phyloP scores from a whole-genome alignment of 1,140 invertebrate species.

The Ceratosolen solmsi region DNA sequence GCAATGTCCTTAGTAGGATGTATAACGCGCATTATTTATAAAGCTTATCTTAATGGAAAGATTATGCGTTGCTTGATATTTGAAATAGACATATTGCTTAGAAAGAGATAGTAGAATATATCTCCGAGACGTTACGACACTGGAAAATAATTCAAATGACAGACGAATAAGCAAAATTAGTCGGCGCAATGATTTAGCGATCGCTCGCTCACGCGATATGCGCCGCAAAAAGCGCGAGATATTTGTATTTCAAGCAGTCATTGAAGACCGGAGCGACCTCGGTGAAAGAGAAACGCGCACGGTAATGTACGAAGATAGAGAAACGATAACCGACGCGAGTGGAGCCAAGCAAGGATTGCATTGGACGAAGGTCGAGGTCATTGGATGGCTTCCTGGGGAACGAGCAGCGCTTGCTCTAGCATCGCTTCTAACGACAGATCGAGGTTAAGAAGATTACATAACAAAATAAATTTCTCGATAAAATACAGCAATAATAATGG shows the following conservation, averaged over 20 bases:
- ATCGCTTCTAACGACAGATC: too few species aligned
- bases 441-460: too few species aligned
- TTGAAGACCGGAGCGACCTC: neutral
- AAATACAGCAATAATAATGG: neutral
- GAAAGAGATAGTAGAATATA: neutral
- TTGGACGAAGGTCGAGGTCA: slow-evolving; percentile 1
- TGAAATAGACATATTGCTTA: neutral
- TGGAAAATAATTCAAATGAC: neutral
- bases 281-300: neutral
- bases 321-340: slow-evolving; percentile 27
- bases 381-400: too few species aligned
- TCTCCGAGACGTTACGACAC: neutral
- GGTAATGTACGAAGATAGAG: neutral
- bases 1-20: slow-evolving; percentile 6
- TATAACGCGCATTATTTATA: slow-evolving; percentile 3
- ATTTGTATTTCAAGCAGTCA: neutral
- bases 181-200: neutral
- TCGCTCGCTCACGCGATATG: neutral
- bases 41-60: neutral
- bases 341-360: slow-evolving; percentile 7
- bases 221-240: neutral
- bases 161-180: neutral
- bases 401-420: too few species aligned
- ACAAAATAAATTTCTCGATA: neutral
- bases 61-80: neutral